Conservation (phyloP, 2,113 vertebrate genomes). For the Uropsilus gracilis region DNA sequence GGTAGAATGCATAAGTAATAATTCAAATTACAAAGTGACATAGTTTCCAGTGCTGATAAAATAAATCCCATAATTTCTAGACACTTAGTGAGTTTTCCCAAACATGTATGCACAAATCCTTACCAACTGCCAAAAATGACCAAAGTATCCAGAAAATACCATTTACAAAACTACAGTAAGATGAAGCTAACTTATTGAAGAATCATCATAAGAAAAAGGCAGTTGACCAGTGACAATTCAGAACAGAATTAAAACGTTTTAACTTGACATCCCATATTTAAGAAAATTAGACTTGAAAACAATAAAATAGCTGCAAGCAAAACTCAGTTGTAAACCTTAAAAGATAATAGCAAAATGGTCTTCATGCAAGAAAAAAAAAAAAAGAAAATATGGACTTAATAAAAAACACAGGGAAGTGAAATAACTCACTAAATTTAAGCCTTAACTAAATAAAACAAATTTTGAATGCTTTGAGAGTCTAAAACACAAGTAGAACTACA, state of each 20-base stretch:
- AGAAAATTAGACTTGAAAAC: neutral
- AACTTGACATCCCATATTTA: neutral
- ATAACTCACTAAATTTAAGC: neutral
- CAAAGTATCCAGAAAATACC: neutral
- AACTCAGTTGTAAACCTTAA: neutral
- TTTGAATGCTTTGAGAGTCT: neutral
- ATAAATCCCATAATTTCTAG: neutral
- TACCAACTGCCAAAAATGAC: neutral
- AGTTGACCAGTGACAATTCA: no score
- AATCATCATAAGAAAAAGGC: neutral
- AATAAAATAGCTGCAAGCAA: neutral
- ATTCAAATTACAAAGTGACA: neutral
- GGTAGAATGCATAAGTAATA: neutral
- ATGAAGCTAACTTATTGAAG: neutral
- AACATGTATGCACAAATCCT: neutral
- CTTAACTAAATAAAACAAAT: neutral
- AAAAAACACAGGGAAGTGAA: neutral
- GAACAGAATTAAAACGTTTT: neutral
- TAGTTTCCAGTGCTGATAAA: neutral
- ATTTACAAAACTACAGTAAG: neutral
- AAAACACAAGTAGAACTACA: neutral
- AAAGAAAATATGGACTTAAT: neutral
- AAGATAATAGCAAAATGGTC: neutral
- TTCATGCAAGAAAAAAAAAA: neutral
- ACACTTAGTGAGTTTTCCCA: neutral